Evolutionary conservation across 1,140 invertebrate genomes (phyloP).

Genomic region (Drosophila sechellia): DNA sequence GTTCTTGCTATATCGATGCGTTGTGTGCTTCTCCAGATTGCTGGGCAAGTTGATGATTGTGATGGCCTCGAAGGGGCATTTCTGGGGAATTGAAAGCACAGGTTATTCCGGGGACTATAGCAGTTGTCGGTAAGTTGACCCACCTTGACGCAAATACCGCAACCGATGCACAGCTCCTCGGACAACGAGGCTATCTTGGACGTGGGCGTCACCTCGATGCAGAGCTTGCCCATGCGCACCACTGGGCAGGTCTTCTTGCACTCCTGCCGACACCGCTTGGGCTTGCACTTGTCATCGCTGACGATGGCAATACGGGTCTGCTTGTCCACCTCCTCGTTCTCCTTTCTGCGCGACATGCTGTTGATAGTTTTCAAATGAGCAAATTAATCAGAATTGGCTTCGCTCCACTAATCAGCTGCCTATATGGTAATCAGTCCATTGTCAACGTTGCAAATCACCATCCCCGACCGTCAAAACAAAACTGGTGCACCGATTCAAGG

Average conservation of each 20-base stretch:
- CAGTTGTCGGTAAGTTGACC: constrained; percentile 1
- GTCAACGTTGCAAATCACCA: constrained; percentile 73
- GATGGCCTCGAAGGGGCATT: constrained; percentile 99
- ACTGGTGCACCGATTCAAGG: constrained; percentile 45
- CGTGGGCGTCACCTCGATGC: constrained; percentile 99
- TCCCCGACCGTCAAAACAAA: constrained; percentile 70
- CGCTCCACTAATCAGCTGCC: constrained; percentile 8
- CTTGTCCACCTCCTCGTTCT: constrained; percentile 93
- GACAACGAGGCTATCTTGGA: constrained; percentile 99
- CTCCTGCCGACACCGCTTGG: constrained; percentile 99
- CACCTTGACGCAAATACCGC: constrained; percentile 99
- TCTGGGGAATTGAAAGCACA: constrained; percentile 88
- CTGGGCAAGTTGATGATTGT: constrained; percentile 99
- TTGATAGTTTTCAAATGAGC: not conserved
- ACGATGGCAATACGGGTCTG: constrained; percentile 99
- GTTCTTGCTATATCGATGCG: constrained; percentile 99
- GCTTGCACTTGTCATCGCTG: constrained; percentile 99
- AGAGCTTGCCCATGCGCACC: constrained; percentile 99
- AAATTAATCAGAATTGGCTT: constrained; percentile 3
- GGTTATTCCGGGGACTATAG: not conserved
- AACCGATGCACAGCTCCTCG: constrained; percentile 99
- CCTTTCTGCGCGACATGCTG: constrained; percentile 90
- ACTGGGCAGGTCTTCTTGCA: constrained; percentile 99
- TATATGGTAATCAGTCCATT: constrained; percentile 27
- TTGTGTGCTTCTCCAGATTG: constrained; percentile 99